Percentiles rank a stretch among this genome's conserved stretches.
phyloP scores from a whole-genome alignment of 2,797 vertebrate genomes.

The Silurus lanzhouensis region DNA sequence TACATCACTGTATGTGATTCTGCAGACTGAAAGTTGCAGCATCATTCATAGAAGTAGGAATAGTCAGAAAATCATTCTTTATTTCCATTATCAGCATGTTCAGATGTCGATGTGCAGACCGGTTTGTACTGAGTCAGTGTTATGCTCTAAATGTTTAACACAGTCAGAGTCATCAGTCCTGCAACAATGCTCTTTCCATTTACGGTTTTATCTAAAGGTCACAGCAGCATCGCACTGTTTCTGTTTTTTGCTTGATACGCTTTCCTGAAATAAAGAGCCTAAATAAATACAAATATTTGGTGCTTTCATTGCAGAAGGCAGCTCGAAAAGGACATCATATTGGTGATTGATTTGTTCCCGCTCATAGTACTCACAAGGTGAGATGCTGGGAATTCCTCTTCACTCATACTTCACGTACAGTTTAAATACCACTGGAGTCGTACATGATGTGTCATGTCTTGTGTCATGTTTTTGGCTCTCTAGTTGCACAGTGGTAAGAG shows the following conservation, averaged over 20 bases:
- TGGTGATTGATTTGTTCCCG: slow-evolving; percentile 6
- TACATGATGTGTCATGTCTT: not conserved
- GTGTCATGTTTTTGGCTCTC: not conserved
- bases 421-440: not conserved
- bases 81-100: not conserved
- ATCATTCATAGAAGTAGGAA: not conserved
- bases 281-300: slow-evolving; percentile 13
- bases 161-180: not conserved
- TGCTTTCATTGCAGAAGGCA: not conserved
- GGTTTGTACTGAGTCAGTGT: not conserved
- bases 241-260: slow-evolving; percentile 4
- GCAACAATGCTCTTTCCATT: not conserved
- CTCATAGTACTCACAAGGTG: not conserved
- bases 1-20: too few species aligned
- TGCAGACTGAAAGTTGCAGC: not conserved
- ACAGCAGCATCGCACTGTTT: slow-evolving; percentile 18
- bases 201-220: slow-evolving; percentile 41
- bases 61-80: not conserved
- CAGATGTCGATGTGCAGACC: not conserved
- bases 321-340: not conserved
- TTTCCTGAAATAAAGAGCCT: not conserved
- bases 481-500: not conserved
- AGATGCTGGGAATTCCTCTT: slow-evolving; percentile 4
- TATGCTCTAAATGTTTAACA: not conserved
- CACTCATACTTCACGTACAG: not conserved